Conservation (phyloP, 2,888 invertebrate species). For the Lingula anatina region DNA sequence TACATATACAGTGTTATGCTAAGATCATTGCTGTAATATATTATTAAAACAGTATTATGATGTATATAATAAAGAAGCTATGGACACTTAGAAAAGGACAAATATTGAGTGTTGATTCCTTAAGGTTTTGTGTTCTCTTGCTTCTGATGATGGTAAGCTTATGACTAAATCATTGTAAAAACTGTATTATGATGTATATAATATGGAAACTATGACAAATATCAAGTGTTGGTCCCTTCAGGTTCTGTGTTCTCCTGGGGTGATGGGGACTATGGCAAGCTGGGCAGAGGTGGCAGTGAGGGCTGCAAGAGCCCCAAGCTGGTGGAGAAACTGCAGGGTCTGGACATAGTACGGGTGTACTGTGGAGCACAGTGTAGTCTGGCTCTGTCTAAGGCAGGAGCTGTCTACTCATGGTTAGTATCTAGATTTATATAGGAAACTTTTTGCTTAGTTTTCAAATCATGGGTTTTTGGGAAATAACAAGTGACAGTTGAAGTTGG, state of each 20-base stretch:
- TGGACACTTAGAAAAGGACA: no score
- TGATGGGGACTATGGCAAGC: conserved; percentile 93
- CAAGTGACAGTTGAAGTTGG: no score
- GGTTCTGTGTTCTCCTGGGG: conserved; percentile 87
- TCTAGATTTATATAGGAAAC: neutral
- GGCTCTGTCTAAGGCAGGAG: conserved; percentile 65
- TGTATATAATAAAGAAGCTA: no score
- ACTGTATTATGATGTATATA: neutral
- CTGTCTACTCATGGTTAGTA: conserved; percentile 73
- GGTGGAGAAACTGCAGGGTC: conserved; percentile 75
- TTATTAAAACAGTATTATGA: no score
- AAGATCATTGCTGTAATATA: no score
- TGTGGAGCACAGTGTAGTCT: conserved; percentile 86
- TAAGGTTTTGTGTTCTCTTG: no score
- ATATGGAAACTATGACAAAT: neutral
- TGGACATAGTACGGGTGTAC: conserved; percentile 66
- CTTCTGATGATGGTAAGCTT: conserved; percentile 6
- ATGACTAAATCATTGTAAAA: no score
- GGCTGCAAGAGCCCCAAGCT: conserved; percentile 87
- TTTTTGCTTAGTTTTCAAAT: neutral
- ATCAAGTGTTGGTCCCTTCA: conserved; percentile 9
- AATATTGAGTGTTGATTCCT: no score
- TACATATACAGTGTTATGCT: no score
- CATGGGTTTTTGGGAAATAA: no score
- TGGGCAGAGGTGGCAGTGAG: conserved; percentile 85